Base-by-base conservation (phyloP, 1,140 invertebrate species). In the Alviniconcha marisindica region DNA sequence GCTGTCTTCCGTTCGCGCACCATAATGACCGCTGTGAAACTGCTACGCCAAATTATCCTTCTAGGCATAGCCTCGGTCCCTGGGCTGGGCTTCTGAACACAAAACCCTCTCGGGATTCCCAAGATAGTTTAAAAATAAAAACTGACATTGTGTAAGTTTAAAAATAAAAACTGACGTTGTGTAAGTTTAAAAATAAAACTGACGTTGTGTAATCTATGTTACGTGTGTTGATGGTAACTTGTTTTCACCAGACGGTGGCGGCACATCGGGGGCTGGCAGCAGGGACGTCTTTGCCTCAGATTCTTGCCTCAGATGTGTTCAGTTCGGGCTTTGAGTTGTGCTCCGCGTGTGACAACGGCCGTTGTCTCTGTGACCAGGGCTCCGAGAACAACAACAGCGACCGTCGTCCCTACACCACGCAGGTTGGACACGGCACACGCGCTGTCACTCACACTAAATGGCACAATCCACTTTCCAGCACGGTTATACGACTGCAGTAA, bases 341-440 rank as follows among this genome's bases (percentile, higher is more conserved):
- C 54, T 60, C 54, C 12, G 21, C 28, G 54, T 60, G 54, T n/a
- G 21, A 60, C 21, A 18, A 60, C 21, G 54, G 12, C 21, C 21
- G 21, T n/a, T 60, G 54, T 60, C 0, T 60, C 14, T 60, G 54
- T 24, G 54, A n/a, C 5, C 54, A 60, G 54, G 54, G 54, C 54
- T 60, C 54, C 0, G 54, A 60, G 54, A 60, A 60, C 54, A 60
- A 60, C 54, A 60, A 60, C 54, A 60, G 54, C 21, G 54, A 60
- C 54, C 28, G 54, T 24, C 54, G 28, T 5, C 54, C 54, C 14
- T 18, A 60, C 54, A 60, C 5, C 14, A 60, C 14, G 5, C 14
- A 60, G 54, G 54, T 60, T 12, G n/a, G n/a, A n/a, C n/a, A n/a
- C n/a, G n/a, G n/a, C n/a, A n/a, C n/a, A n/a, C n/a, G n/a, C n/a